phyloP scores from a whole-genome alignment of 53 echinoderm and acorn worm genomes.

The Actinopyga echinites region DNA sequence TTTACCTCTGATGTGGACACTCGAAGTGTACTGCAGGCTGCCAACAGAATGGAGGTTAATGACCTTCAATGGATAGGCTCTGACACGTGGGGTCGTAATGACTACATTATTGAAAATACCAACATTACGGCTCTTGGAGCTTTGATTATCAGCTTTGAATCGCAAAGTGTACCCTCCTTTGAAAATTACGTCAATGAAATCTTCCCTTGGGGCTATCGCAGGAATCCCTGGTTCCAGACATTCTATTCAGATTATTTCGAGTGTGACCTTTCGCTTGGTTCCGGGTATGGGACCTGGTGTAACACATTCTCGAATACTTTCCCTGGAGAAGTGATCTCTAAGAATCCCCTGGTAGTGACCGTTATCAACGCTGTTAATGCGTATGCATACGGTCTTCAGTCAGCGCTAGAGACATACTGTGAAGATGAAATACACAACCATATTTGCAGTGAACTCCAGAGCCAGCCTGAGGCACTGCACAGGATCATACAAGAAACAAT shows the following conservation, averaged over 20 bases:
- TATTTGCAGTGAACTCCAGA: conserved; percentile 60
- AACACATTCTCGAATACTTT: background rate
- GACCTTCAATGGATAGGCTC: conserved; percentile 85
- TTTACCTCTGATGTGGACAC: conserved; percentile 70
- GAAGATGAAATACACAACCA: conserved; percentile 43
- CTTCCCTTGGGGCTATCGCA: conserved; percentile 52
- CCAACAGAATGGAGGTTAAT: conserved; percentile 40
- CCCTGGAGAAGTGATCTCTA: background rate
- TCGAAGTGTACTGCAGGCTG: conserved; percentile 62
- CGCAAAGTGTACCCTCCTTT: conserved; percentile 33
- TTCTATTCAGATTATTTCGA: conserved; percentile 62
- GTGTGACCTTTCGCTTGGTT: conserved; percentile 56
- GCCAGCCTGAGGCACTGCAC: conserved; percentile 57
- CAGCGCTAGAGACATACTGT: conserved; percentile 63
- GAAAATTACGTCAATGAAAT: conserved; percentile 48
- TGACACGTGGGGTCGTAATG: conserved; percentile 77
- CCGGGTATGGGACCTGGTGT: background rate
- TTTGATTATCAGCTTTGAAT: conserved; percentile 57
- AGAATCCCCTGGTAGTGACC: background rate
- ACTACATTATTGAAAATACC: conserved; percentile 62
- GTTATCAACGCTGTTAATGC: conserved; percentile 77
- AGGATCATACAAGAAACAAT: conserved; percentile 51
- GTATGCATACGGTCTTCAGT: conserved; percentile 67
- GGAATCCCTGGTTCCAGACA: conserved; percentile 86
- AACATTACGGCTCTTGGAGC: conserved; percentile 54